These are phyloP conservation scores for Zaprionus nigranus DNA, from an alignment of 1,140 invertebrate genomes.

Conservation along the genomic window DNA sequence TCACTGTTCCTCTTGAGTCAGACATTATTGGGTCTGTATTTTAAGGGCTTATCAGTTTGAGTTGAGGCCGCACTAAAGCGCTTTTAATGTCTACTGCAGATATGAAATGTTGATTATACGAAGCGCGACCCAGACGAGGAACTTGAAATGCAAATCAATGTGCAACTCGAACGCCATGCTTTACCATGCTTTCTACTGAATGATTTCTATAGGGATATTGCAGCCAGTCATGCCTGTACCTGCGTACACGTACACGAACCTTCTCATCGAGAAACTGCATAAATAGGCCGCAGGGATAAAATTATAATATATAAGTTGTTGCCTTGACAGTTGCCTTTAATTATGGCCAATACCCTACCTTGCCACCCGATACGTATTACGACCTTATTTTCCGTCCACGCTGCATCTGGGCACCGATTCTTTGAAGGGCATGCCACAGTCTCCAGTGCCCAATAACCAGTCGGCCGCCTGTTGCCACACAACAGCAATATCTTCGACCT, in stretches of 20 bases:
- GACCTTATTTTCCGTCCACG: background rate
- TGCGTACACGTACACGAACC: slow-evolving; percentile 29
- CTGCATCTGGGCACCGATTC: background rate
- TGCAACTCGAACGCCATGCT: slow-evolving; percentile 19
- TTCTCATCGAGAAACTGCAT: slow-evolving; percentile 53
- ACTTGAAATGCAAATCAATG: slow-evolving; percentile 67
- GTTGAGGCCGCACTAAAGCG: slow-evolving; percentile 79
- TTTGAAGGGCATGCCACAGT: slow-evolving; percentile 21
- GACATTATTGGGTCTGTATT: slow-evolving; percentile 53
- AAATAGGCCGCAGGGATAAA: slow-evolving; percentile 81
- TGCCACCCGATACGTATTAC: background rate
- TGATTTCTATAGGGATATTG: slow-evolving; percentile 32
- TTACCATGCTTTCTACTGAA: slow-evolving; percentile 56
- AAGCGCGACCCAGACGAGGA: slow-evolving; percentile 26
- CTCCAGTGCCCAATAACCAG: slow-evolving; percentile 1
- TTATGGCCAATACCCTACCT: slow-evolving; percentile 57
- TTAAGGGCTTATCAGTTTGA: slow-evolving; percentile 70
- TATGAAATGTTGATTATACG: slow-evolving; percentile 82
- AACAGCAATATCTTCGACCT: slow-evolving; percentile 32
- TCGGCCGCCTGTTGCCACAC: background rate
- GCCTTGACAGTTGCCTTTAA: slow-evolving; percentile 78
- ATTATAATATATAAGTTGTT: slow-evolving; percentile 80
- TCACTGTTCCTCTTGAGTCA: background rate
- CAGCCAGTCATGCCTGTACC: slow-evolving; percentile 41
- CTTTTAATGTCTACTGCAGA: slow-evolving; percentile 84